Conservation (phyloP, 1,140 invertebrate genomes). For the Bicyclus anynana region DNA sequence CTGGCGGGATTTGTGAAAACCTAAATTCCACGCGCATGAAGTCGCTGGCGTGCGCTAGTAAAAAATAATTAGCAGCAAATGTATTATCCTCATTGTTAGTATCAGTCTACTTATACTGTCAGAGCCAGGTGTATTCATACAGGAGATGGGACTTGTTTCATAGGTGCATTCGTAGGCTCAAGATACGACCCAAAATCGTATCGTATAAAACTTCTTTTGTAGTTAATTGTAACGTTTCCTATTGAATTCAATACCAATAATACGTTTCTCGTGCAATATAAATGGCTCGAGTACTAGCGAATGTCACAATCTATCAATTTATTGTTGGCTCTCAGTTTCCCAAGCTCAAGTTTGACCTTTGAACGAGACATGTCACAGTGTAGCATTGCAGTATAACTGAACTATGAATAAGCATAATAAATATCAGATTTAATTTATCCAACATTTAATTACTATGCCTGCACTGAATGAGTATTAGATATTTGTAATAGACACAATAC, state of each 20-base stretch:
- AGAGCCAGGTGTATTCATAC: no score
- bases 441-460: background rate
- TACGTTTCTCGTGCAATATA: constrained; percentile 6
- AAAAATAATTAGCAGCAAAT: no score
- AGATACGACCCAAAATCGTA: background rate
- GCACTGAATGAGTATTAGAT: no score
- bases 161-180: no score
- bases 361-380: constrained; percentile 18
- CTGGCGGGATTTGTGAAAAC: no score
- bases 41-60: no score
- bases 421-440: background rate
- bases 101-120: no score
- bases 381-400: constrained; percentile 20
- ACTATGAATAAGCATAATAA: constrained; percentile 1
- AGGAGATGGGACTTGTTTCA: no score
- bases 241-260: background rate
- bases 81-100: no score
- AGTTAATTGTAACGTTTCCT: background rate
- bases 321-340: constrained; percentile 14
- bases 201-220: background rate
- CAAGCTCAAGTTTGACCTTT: constrained; percentile 23
- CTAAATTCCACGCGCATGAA: no score
- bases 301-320: constrained; percentile 26
- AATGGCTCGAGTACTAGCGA: background rate
- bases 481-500: no score